Conservation (phyloP, 2,888 invertebrate genomes). For the Aricia artaxerxes region DNA sequence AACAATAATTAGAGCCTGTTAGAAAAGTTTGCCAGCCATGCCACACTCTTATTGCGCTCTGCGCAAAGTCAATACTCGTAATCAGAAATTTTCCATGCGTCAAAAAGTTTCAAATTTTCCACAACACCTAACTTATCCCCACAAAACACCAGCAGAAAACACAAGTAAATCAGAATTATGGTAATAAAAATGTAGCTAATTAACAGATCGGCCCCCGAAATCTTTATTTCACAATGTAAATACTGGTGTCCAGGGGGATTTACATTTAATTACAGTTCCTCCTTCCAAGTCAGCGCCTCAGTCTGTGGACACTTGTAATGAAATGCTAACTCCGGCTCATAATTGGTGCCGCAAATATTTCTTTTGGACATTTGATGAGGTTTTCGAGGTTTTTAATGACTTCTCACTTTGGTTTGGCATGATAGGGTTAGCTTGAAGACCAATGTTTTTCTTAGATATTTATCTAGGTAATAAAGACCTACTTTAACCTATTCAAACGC, state of each 20-base stretch:
- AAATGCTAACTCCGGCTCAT: slow-evolving; percentile 43
- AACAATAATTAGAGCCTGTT: no score
- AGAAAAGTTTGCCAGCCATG: no score
- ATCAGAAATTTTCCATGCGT: neutral
- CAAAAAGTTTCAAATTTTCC: neutral
- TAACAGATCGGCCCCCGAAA: slow-evolving; percentile 1
- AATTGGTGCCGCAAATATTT: slow-evolving; percentile 32
- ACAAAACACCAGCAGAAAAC: neutral
- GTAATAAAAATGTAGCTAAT: neutral
- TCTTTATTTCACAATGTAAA: slow-evolving; percentile 29
- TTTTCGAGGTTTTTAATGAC: neutral
- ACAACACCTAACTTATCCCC: neutral
- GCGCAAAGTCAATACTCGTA: no score
- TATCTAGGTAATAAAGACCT: no score
- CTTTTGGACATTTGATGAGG: neutral
- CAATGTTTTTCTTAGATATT: neutral
- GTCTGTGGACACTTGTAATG: slow-evolving; percentile 44
- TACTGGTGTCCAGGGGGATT: slow-evolving; percentile 30
- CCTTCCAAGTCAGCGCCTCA: slow-evolving; percentile 37
- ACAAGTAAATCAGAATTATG: slow-evolving; percentile 3
- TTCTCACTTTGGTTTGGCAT: neutral
- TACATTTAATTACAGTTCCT: slow-evolving; percentile 35
- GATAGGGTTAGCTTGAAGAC: neutral
- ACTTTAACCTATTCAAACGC: no score
- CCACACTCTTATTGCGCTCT: no score